Percentiles rank a stretch among this genome's conserved stretches.
Conservation (phyloP, 1,140 invertebrate species). For the Zophobas atratus region DNA sequence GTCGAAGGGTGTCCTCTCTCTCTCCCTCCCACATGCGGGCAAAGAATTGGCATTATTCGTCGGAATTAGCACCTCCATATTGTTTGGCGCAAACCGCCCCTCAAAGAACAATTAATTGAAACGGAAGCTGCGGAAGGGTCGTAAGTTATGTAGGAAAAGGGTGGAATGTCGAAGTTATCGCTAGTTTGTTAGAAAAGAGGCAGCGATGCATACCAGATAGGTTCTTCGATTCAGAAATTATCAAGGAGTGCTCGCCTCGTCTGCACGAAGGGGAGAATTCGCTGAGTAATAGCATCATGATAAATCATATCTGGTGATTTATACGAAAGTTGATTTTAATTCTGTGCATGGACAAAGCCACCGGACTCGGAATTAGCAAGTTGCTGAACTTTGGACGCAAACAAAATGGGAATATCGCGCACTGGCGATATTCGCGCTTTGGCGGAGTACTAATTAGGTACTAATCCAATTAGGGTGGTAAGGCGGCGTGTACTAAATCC, state of each 20-base stretch:
- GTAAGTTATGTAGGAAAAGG: constrained; percentile 34
- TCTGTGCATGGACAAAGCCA: background rate
- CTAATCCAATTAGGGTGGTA: no score
- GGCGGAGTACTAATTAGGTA: no score
- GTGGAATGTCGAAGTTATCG: constrained; percentile 42
- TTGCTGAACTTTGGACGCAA: background rate
- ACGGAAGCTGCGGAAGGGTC: constrained; percentile 31
- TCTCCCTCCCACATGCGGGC: no score
- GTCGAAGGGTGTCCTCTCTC: no score
- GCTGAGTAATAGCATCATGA: constrained; percentile 36
- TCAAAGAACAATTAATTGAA: constrained; percentile 43
- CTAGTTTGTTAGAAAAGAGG: constrained; percentile 42
- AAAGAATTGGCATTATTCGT: no score
- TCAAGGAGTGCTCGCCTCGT: constrained; percentile 8
- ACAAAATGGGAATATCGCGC: background rate
- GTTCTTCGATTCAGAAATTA: constrained; percentile 40
- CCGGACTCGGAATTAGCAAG: background rate
- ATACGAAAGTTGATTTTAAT: background rate
- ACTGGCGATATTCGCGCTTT: no score
- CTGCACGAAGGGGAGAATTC: constrained; percentile 26
- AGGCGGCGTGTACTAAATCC: no score
- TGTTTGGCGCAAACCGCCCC: background rate
- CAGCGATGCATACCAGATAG: constrained; percentile 42
- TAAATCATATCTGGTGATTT: constrained; percentile 21
- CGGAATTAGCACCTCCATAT: background rate